Evolutionary conservation across 2,113 vertebrate species (phyloP).

Genomic region (Gallinago jamesoni): DNA sequence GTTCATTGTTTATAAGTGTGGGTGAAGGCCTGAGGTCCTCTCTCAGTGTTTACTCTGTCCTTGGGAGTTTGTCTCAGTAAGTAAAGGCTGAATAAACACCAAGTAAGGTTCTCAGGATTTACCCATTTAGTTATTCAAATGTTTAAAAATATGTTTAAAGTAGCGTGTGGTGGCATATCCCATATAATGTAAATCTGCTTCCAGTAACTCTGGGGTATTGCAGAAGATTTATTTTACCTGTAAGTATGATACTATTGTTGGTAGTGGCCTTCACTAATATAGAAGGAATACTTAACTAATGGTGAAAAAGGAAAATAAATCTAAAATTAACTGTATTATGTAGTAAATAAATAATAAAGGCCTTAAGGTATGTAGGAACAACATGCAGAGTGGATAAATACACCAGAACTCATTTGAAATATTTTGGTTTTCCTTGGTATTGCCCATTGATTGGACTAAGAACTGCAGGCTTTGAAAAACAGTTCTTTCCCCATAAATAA

Average conservation of each 20-base stretch:
- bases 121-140: conserved; percentile 26
- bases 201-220: not conserved
- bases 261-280: not conserved
- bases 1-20: conserved; percentile 58
- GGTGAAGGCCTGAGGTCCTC: conserved; percentile 38
- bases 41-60: conserved; percentile 46
- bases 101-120: conserved; percentile 28
- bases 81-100: conserved; percentile 54
- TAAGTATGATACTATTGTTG: not conserved
- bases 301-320: not conserved
- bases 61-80: conserved; percentile 40
- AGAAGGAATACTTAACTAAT: not conserved
- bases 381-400: not conserved
- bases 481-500: not conserved
- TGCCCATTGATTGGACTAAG: not conserved
- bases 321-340: not conserved
- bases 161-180: not conserved
- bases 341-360: not conserved
- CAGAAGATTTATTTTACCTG: not conserved
- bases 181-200: not conserved
- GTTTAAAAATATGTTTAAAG: conserved; percentile 47
- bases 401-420: not conserved
- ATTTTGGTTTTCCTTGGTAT: not conserved
- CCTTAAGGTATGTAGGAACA: not conserved
- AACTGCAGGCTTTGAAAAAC: not conserved